phyloP scores from a whole-genome alignment of 2,113 vertebrate genomes.

The Phylloscopus trochiloides region DNA sequence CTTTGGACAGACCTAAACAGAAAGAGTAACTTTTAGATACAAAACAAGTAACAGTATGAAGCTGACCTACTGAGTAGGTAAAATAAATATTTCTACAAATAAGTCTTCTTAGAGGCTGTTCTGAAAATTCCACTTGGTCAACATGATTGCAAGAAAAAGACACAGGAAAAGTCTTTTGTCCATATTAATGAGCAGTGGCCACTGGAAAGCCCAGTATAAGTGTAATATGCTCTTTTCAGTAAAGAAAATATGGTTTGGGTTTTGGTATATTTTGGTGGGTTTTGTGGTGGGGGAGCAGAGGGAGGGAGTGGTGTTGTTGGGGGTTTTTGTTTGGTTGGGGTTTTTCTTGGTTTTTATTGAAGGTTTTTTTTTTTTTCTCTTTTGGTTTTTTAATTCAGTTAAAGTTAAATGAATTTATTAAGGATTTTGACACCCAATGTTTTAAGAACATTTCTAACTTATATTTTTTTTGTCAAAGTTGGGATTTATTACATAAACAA shows the following conservation, averaged over 20 bases:
- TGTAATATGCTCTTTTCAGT: neutral
- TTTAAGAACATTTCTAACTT: neutral
- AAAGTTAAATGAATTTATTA: neutral
- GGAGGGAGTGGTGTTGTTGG: neutral
- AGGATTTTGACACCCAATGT: neutral
- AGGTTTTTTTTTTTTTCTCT: neutral
- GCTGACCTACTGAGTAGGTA: neutral
- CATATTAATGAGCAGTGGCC: neutral
- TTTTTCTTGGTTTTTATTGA: neutral
- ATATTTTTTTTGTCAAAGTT: neutral
- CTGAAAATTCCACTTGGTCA: neutral
- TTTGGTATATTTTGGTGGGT: neutral
- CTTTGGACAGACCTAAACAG: neutral
- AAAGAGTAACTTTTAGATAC: neutral
- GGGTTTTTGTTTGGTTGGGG: neutral
- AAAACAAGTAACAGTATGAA: neutral
- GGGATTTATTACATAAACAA: neutral
- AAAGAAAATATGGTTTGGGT: neutral
- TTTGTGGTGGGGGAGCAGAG: neutral
- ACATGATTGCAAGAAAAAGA: neutral
- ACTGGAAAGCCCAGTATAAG: neutral
- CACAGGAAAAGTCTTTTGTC: neutral
- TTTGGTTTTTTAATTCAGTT: neutral
- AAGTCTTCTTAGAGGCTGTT: neutral
- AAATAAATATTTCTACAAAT: neutral